Conservation (phyloP, 2,888 invertebrate species). For the Exocentrus adspersus region DNA sequence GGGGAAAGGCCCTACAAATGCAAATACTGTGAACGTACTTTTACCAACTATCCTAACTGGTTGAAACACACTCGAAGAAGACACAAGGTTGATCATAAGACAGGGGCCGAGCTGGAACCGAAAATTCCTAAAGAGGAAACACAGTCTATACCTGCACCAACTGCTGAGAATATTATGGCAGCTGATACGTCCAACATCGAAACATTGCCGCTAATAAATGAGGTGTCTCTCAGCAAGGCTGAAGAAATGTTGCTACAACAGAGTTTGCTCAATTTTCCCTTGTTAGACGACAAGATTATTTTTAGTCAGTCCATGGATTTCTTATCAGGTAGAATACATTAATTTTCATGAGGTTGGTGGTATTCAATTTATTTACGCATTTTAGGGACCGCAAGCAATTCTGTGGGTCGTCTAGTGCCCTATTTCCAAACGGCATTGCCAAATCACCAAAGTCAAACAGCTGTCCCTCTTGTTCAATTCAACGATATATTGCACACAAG, state of each 20-base stretch:
- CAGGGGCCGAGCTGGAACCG: slow-evolving; percentile 53
- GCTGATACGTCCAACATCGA: slow-evolving; percentile 33
- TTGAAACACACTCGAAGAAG: slow-evolving; percentile 69
- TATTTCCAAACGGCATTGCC: slow-evolving; percentile 55
- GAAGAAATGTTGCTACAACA: slow-evolving; percentile 58
- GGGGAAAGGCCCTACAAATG: slow-evolving; percentile 69
- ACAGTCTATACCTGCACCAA: slow-evolving; percentile 6
- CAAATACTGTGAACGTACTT: slow-evolving; percentile 67
- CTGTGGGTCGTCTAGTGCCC: slow-evolving; percentile 50
- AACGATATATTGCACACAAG: slow-evolving; percentile 48
- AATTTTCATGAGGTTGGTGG: not conserved
- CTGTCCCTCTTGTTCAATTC: slow-evolving; percentile 47
- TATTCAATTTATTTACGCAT: slow-evolving; percentile 24
- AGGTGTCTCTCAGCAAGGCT: slow-evolving; percentile 54
- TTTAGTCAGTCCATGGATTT: slow-evolving; percentile 54
- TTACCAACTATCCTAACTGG: slow-evolving; percentile 69
- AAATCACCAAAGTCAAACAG: slow-evolving; percentile 42
- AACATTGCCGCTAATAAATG: slow-evolving; percentile 46
- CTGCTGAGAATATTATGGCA: slow-evolving; percentile 8
- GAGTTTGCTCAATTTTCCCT: slow-evolving; percentile 55
- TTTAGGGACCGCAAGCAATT: slow-evolving; percentile 47
- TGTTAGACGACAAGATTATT: slow-evolving; percentile 53
- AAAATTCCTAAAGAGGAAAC: slow-evolving; percentile 45
- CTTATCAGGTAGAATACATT: slow-evolving; percentile 47
- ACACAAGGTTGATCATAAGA: slow-evolving; percentile 64